Conservation (phyloP, 2,113 vertebrate genomes). For the Rhodinocichla rosea region DNA sequence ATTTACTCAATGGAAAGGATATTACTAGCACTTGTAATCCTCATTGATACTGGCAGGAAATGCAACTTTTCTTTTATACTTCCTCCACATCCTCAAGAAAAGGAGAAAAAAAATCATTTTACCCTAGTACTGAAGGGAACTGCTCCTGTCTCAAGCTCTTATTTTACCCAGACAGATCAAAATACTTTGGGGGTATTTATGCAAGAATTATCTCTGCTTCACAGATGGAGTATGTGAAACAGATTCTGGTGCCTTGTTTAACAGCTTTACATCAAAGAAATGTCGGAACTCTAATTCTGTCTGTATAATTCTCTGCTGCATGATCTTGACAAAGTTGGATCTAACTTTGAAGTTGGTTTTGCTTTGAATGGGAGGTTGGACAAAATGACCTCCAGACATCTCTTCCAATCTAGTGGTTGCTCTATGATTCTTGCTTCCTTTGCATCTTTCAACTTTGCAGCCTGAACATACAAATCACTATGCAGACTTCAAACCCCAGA, state of each 20-base stretch:
- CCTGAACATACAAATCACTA: background rate
- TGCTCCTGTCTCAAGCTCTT: background rate
- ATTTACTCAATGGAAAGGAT: background rate
- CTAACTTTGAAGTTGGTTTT: constrained; percentile 2
- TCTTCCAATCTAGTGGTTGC: background rate
- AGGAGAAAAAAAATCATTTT: background rate
- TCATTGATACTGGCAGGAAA: background rate
- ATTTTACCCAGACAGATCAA: constrained; percentile 10
- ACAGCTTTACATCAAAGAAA: constrained; percentile 14
- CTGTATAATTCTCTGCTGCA: background rate
- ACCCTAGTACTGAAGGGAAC: background rate
- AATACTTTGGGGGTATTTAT: constrained; percentile 34
- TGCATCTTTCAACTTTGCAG: background rate
- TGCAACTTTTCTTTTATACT: background rate
- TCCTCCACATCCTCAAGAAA: background rate
- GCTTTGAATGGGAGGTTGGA: background rate
- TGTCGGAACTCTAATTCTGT: background rate
- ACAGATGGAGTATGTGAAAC: constrained; percentile 3
- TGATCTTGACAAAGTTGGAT: background rate
- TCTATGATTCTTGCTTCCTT: background rate
- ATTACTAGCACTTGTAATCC: background rate
- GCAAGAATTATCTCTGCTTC: constrained; percentile 6
- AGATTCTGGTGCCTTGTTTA: constrained; percentile 5
- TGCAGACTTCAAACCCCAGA: background rate
- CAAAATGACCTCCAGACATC: background rate